A percentile compares a stretch with the other conserved stretches of the same genome.
Conservation (phyloP, 2,113 vertebrate species). For the Rhegmatorhina hoffmannsi region DNA sequence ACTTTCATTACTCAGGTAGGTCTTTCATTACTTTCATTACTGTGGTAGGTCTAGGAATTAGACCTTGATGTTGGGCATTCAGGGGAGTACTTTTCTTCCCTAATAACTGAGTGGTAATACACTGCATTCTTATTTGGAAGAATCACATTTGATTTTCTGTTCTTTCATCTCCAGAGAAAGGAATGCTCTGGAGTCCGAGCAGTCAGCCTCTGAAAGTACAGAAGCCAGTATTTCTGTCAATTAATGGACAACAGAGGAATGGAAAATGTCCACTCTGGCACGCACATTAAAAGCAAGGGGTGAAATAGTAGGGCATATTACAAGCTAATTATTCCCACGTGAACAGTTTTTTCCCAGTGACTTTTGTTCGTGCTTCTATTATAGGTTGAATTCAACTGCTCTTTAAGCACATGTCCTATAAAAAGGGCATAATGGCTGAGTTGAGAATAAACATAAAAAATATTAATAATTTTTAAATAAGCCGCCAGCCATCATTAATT, state of each 20-base stretch:
- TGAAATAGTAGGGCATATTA: slow-evolving; percentile 3
- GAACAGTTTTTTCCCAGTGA: slow-evolving; percentile 21
- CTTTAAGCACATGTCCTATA: slow-evolving; percentile 22
- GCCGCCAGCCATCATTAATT: slow-evolving; percentile 65
- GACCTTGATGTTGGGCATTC: slow-evolving; percentile 48
- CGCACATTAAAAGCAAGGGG: background rate
- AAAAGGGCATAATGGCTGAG: slow-evolving; percentile 37
- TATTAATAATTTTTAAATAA: slow-evolving; percentile 68
- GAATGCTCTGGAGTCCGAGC: slow-evolving; percentile 45
- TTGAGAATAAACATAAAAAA: slow-evolving; percentile 60
- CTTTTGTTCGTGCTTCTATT: slow-evolving; percentile 14
- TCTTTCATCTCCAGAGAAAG: slow-evolving; percentile 54
- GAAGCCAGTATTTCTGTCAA: slow-evolving; percentile 1
- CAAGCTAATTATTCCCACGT: slow-evolving; percentile 45
- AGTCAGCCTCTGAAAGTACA: background rate
- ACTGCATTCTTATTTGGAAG: slow-evolving; percentile 58
- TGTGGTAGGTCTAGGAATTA: slow-evolving; percentile 42
- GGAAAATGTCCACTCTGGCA: slow-evolving; percentile 10
- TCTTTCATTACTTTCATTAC: slow-evolving; percentile 53
- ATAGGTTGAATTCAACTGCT: slow-evolving; percentile 15
- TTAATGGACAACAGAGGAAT: background rate
- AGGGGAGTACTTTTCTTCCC: slow-evolving; percentile 44
- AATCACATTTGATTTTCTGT: slow-evolving; percentile 64
- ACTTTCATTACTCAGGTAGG: slow-evolving; percentile 29
- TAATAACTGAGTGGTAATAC: slow-evolving; percentile 52